Base-by-base conservation (phyloP, 1,140 invertebrate genomes). In the Bombus superbus region DNA sequence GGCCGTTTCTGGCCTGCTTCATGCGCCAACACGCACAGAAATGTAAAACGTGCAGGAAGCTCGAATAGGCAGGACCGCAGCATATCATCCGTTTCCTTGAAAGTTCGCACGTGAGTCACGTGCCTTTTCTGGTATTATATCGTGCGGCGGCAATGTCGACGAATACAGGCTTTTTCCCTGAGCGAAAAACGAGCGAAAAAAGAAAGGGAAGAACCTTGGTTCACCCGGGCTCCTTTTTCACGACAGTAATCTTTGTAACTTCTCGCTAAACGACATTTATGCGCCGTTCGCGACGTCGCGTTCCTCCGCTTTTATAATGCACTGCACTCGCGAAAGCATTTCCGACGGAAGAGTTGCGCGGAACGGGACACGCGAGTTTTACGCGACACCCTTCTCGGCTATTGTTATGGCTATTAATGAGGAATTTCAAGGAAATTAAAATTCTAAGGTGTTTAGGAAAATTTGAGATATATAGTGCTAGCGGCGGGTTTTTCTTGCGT, bases 101-200 rank as follows among this genome's bases (percentile, higher is more conserved):
- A 93, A 93, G 93, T 93, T 92, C 89, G 92, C 93, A 92, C 93
- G 93, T 93, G 92, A 92, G 93, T 89, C 93, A 93, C 91, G 92
- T 92, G 92, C 88, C 89, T 79, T 88, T 86, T 83, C 82, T 66
- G 86, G 84, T 75, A 91, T 93, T 93, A 93, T 91, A 88, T 89
- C 83, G 88, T 87, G 76, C 86, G 90, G 80, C 66, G 81, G 87
- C 10, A 53, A 53, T 53, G 47, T 22, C 47, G 47, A 53, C 47
- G 47, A 53, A 53, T 53, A 53, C 47, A 53, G 47, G 47, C 47
- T 53, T n/a, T 62, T 62, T 62, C 59, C 10, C 28, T n/a, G 28
- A n/a, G 10, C 59, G 59, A 62, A 62, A n/a, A 62, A 62, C 59
- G 11, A n/a, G 59, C 2, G 10, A 32, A 64, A 32, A 64, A 64